Evolutionary conservation across 2,113 vertebrate species (phyloP).

Genomic region (Lepus timidus): DNA sequence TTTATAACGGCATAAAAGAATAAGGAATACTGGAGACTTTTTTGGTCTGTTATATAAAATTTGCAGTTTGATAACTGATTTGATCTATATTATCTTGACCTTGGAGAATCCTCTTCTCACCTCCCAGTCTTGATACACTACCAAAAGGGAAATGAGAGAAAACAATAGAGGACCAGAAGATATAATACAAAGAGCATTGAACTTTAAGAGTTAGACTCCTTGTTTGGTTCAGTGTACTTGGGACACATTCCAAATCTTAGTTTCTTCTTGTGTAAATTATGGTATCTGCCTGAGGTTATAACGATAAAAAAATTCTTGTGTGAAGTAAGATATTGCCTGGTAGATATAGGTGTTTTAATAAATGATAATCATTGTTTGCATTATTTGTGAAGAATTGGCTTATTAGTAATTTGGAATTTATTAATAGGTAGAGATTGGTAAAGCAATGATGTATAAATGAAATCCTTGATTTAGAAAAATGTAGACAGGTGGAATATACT

Average conservation of each 20-base stretch:
- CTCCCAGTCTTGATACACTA: not conserved
- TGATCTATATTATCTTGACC: not conserved
- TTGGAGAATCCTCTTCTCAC: not conserved
- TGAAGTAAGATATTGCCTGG: not conserved
- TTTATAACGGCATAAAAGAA: not conserved
- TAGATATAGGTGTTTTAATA: not conserved
- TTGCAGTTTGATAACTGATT: not conserved
- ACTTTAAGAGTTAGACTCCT: not conserved
- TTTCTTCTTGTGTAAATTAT: not conserved
- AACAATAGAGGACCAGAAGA: not conserved
- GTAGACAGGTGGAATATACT: not conserved
- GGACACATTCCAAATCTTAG: not conserved
- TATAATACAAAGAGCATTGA: not conserved
- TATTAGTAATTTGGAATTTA: not conserved
- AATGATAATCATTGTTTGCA: not conserved
- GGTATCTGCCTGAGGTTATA: not conserved
- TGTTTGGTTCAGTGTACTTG: not conserved
- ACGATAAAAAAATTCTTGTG: not conserved
- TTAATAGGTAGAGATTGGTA: not conserved
- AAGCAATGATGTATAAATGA: not conserved
- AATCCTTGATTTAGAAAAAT: slow-evolving; percentile 22
- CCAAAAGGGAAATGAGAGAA: not conserved
- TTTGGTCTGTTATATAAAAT: not conserved
- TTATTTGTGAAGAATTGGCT: not conserved
- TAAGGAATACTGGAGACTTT: not conserved